Evolutionary conservation across 2,888 invertebrate species (phyloP), one percentile per base, ranked within the genome.

Genomic region (Electrophaes corylata): DNA sequence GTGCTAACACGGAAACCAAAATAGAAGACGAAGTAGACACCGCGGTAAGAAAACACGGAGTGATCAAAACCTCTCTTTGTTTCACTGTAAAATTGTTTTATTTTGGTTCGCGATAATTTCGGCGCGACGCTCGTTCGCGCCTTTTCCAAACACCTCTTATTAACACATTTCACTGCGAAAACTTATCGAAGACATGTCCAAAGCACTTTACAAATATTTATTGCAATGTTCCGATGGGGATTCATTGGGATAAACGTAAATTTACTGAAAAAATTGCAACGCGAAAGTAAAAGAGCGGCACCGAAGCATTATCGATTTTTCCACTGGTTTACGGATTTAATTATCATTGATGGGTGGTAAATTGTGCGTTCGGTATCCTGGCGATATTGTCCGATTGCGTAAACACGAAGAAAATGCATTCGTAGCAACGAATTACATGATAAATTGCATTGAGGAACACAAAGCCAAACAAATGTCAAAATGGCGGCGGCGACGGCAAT

Each of bases 401-500:
- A 82, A 81, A 76, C 70, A 67, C 61, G 66, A 70, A 73, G 57
- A 70, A 73, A 77, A 70, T 69, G 60, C 67, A 64, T 69, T 71
- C 64, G 72, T 73, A 68, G 73, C 68, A 65, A 68, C 62, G 76
- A 82, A 82, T 85, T 83, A 86, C 79, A 84, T 81, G 80, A 74
- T 86, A 83, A 75, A 73, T 78, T 80, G 74, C 70, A 78, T 69
- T 72, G 74, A 68, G 73, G 77, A 85, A 91, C 86, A 90, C 90
- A 91, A 91, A 91, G 90, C 91, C 84, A 90, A 91, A 90, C 91
- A 92, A 92, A 91, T 90, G 91, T 92, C 90, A 92, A 92, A 91
- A 92, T 92, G 92, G 92, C 92, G 91, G 91, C 91, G 86, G 92
- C 92, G 92, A 92, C 92, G 91, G 91, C 91, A 86, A 79, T 77